phyloP scores from a whole-genome alignment of 2,888 invertebrate species.

The Melikaiella ostensackeni region DNA sequence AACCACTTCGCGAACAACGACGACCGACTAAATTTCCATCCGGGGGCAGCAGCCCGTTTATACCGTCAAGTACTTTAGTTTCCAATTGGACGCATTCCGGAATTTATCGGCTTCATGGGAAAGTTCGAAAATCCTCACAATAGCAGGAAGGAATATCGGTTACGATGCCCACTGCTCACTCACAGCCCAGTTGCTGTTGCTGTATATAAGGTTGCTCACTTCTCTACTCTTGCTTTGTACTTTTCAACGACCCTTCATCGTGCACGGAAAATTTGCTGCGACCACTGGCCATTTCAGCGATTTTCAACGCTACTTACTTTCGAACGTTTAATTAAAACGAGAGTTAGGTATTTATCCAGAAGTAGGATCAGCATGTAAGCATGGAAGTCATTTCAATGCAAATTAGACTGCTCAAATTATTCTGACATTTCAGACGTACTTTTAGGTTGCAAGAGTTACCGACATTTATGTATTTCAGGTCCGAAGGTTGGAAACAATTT shows the following conservation, averaged over 20 bases:
- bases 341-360: background rate
- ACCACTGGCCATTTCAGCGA: background rate
- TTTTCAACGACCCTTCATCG: constrained; percentile 22
- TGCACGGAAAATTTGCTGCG: background rate
- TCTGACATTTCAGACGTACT: background rate
- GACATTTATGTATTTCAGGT: background rate
- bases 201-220: background rate
- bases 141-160: constrained; percentile 29
- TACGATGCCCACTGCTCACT: constrained; percentile 20
- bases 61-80: constrained; percentile 34
- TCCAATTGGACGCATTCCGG: constrained; percentile 39
- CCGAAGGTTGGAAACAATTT: no score
- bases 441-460: background rate
- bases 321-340: constrained; percentile 23
- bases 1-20: constrained; percentile 59
- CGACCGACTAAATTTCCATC: constrained; percentile 64
- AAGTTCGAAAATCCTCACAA: constrained; percentile 30
- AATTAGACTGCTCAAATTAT: background rate
- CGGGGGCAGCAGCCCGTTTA: constrained; percentile 50
- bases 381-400: background rate
- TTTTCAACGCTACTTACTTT: constrained; percentile 17
- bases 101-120: constrained; percentile 36
- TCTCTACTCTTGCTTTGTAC: background rate
- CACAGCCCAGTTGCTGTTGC: background rate
- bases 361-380: background rate